phyloP scores from a whole-genome alignment of 2,113 vertebrate species.

The Hypocryptadius cinnamomeus region DNA sequence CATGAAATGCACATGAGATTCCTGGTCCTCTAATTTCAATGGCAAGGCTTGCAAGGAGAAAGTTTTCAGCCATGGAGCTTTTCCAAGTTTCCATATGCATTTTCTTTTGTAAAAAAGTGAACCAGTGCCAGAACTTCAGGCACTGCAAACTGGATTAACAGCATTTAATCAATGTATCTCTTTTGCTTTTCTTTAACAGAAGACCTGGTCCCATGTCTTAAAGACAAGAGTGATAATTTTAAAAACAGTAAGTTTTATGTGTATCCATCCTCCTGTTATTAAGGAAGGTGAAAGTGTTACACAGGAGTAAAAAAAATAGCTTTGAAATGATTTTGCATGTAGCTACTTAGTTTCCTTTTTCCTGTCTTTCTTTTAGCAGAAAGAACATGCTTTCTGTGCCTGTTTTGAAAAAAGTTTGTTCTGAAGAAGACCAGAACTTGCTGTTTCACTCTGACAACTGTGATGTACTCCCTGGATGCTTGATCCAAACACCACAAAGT shows the following conservation, averaged over 20 bases:
- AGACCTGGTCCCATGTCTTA: background rate
- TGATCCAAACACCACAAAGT: background rate
- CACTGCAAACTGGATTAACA: background rate
- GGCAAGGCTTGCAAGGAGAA: background rate
- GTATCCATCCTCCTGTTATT: background rate
- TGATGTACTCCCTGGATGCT: background rate
- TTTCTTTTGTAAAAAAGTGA: background rate
- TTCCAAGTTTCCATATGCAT: background rate
- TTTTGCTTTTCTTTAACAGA: background rate
- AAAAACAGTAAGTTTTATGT: slow-evolving; percentile 7
- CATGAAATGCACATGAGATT: background rate
- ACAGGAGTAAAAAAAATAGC: background rate
- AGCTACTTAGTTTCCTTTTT: background rate
- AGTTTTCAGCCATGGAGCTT: background rate
- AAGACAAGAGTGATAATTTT: slow-evolving; percentile 8
- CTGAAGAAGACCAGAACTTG: slow-evolving; percentile 27
- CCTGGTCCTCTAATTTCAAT: background rate
- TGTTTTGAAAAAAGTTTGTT: background rate
- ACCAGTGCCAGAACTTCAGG: background rate
- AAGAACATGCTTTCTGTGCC: background rate
- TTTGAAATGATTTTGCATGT: background rate
- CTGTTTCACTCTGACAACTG: background rate
- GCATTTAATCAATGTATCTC: background rate
- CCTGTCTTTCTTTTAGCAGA: background rate
- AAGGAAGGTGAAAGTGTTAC: background rate